Evolutionary conservation across 2,797 vertebrate species (phyloP).

Genomic region (Leptatherina wallacei): DNA sequence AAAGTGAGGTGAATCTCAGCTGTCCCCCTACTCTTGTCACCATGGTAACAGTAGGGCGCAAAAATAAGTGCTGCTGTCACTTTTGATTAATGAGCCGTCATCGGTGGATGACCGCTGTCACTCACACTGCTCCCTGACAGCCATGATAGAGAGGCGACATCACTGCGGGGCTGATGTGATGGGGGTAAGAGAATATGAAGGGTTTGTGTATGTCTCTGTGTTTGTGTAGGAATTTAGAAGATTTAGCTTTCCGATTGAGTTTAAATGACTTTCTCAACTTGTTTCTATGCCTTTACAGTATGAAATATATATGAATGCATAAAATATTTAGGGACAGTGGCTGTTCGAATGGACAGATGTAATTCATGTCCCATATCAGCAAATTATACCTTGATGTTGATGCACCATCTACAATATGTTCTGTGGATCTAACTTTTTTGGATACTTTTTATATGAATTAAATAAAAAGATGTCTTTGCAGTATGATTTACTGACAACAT

Average conservation of each 20-base stretch:
- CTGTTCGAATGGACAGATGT: background rate
- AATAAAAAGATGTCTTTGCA: constrained; percentile 33
- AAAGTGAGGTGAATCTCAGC: constrained; percentile 59
- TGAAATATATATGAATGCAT: no score
- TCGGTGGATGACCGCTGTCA: constrained; percentile 80
- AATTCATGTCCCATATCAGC: background rate
- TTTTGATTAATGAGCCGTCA: constrained; percentile 84
- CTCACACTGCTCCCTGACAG: constrained; percentile 66
- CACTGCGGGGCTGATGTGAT: constrained; percentile 44
- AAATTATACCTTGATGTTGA: constrained; percentile 9
- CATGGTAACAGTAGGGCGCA: constrained; percentile 67
- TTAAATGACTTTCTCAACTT: background rate
- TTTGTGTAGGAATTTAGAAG: background rate
- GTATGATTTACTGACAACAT: constrained; percentile 42
- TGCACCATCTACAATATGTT: constrained; percentile 14
- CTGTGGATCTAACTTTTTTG: constrained; percentile 18
- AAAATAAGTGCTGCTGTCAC: constrained; percentile 63
- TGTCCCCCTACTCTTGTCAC: constrained; percentile 51
- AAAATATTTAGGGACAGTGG: no score
- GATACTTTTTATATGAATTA: constrained; percentile 21
- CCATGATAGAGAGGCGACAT: constrained; percentile 56
- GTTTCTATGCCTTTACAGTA: no score
- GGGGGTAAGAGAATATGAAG: constrained; percentile 3
- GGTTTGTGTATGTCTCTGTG: background rate
- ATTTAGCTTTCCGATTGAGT: background rate